Conservation (phyloP, 2,888 invertebrate genomes). For the Epinotia ramella region DNA sequence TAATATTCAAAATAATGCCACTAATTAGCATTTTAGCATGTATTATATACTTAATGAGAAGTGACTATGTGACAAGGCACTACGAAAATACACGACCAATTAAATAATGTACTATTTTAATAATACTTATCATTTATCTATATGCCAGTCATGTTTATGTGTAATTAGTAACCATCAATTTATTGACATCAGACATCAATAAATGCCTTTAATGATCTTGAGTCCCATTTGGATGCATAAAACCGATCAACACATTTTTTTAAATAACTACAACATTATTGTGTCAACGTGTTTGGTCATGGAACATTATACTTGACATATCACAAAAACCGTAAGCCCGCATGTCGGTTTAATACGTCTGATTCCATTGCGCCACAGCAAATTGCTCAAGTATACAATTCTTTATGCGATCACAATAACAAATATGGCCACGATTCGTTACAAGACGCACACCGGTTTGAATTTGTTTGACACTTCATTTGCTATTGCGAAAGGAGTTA, state of each 20-base stretch:
- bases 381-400: slow-evolving; percentile 47
- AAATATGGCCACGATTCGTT: slow-evolving; percentile 71
- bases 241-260: not conserved
- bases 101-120: no score
- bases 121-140: no score
- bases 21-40: not conserved
- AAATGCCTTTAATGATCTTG: no score
- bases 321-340: slow-evolving; percentile 23
- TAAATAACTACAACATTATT: not conserved
- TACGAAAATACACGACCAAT: no score
- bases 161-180: no score
- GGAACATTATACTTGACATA: not conserved
- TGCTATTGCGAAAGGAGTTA: slow-evolving; percentile 60
- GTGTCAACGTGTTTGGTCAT: not conserved
- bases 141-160: no score
- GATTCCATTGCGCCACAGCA: slow-evolving; percentile 57
- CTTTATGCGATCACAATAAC: slow-evolving; percentile 54
- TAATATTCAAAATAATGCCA: slow-evolving; percentile 30
- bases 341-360: slow-evolving; percentile 43
- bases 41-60: not conserved
- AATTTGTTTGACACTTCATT: slow-evolving; percentile 63
- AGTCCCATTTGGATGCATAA: not conserved
- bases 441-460: slow-evolving; percentile 59
- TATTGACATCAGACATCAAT: no score
- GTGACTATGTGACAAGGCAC: no score